phyloP scores from a whole-genome alignment of 2,888 invertebrate genomes.

The Lepidocyrtinus sp. region DNA sequence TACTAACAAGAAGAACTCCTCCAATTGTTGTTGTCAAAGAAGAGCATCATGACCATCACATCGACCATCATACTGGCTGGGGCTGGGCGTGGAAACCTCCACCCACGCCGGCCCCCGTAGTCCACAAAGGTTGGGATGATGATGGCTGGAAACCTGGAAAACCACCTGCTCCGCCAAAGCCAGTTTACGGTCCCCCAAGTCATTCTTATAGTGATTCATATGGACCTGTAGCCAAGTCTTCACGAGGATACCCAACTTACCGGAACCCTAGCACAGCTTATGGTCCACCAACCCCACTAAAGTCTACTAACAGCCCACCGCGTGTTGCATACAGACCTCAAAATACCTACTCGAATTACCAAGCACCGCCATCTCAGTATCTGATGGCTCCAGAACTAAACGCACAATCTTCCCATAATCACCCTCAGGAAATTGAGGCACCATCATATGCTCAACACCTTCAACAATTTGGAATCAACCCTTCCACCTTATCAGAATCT shows the following conservation, averaged over 20 bases:
- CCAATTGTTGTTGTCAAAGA: constrained; percentile 13
- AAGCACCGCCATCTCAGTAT: background rate
- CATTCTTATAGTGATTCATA: background rate
- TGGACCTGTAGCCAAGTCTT: background rate
- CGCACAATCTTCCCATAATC: background rate
- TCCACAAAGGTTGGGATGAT: too few relatives aligned
- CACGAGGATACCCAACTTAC: background rate
- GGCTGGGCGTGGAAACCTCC: background rate
- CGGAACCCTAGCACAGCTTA: background rate
- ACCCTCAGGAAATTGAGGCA: constrained; percentile 7
- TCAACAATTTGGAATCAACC: constrained; percentile 24
- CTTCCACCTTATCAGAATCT: background rate
- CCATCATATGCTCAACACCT: constrained; percentile 32
- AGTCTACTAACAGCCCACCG: background rate
- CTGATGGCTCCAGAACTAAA: constrained; percentile 8
- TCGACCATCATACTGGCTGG: too few relatives aligned
- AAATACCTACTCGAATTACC: constrained; percentile 16
- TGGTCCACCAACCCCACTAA: constrained; percentile 19
- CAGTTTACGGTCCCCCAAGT: constrained; percentile 21
- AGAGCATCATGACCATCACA: background rate
- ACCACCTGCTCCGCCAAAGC: constrained; percentile 15
- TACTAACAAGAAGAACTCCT: background rate
- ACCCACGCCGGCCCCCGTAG: background rate
- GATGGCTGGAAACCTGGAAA: constrained; percentile 14
- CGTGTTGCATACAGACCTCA: constrained; percentile 2